These are phyloP conservation scores for Protaetia brevitarsis DNA, from an alignment of 1,140 invertebrate genomes.

Conservation along the genomic window DNA sequence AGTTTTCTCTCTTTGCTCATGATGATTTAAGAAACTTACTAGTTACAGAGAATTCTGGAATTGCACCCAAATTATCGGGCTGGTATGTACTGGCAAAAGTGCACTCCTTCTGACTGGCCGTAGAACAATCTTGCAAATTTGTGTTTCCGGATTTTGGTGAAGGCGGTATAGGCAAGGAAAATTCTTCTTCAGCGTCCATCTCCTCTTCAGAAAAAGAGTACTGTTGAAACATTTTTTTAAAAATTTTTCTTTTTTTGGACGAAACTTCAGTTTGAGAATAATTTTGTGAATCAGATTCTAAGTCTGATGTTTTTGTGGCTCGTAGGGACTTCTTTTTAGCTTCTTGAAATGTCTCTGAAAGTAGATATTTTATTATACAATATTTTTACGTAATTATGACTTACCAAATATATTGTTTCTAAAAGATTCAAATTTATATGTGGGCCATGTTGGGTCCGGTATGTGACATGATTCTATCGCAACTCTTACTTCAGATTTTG, in stretches of 20 bases:
- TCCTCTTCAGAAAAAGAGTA: background rate
- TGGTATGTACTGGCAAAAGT: background rate
- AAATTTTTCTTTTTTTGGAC: background rate
- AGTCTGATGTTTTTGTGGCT: background rate
- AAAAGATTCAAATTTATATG: background rate
- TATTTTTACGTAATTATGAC: background rate
- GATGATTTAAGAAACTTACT: background rate
- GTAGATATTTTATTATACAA: background rate
- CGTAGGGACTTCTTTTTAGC: background rate
- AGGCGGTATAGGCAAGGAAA: background rate
- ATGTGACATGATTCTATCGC: background rate
- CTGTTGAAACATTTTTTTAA: background rate
- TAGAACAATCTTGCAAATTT: background rate
- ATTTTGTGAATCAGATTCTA: slow-evolving; percentile 7
- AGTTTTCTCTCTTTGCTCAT: background rate
- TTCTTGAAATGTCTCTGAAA: background rate
- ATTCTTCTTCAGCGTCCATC: background rate
- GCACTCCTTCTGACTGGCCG: background rate
- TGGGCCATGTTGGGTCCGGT: background rate
- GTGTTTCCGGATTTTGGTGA: background rate
- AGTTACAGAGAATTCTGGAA: background rate
- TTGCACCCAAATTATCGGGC: background rate
- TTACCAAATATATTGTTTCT: slow-evolving; percentile 7
- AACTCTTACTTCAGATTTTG: background rate
- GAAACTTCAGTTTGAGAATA: background rate